Base-by-base conservation (phyloP, 2,797 vertebrate genomes). In the Mycteria americana region DNA sequence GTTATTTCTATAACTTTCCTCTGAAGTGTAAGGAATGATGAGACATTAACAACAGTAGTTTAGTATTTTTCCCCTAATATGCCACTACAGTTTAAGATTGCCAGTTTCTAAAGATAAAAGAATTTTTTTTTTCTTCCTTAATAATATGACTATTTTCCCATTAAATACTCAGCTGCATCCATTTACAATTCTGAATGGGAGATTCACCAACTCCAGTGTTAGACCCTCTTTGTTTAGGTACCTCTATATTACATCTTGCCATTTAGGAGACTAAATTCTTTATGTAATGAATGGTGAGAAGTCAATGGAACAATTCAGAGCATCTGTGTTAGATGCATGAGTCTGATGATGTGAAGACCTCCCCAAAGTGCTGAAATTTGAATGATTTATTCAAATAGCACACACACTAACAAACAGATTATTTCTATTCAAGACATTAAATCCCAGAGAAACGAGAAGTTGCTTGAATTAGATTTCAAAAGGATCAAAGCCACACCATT, bases 1-100 rank as follows among this genome's bases (percentile, higher is more conserved):
- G 46, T 77, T 92, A 88, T 85, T 96, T 97, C 56, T 64, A 84
- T 60, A 90, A 45, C 31, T 93, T 90, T 95, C 93, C 41, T 60
- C 80, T 73, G 56, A 90, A 78, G 41, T 75, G 19, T 91, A 91
- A 97, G 25, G 30, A 95, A 91, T 76, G 33, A 94, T 50, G 51
- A 93, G 53, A 51, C 41, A 83, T 77, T 96, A 92, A 95, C 78
- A 93, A 41, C 37, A 62, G 67, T 10, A 88, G 18, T 84, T 88
- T 27, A 85, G 13, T 85, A 78, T 35, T 95, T 95, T 95, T 81
- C 86, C 92, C 53, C 78, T 53, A 83, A 31, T 56, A 76, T 46
- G 46, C 41, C 89, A 73, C 65, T 88, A 79, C 70, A 89, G 94
- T 88, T 95, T 95, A 94, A 92, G 35, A 91, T 24, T 90, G 65